phyloP scores from a whole-genome alignment of 2,797 vertebrate species.

The Acanthurus tractus region DNA sequence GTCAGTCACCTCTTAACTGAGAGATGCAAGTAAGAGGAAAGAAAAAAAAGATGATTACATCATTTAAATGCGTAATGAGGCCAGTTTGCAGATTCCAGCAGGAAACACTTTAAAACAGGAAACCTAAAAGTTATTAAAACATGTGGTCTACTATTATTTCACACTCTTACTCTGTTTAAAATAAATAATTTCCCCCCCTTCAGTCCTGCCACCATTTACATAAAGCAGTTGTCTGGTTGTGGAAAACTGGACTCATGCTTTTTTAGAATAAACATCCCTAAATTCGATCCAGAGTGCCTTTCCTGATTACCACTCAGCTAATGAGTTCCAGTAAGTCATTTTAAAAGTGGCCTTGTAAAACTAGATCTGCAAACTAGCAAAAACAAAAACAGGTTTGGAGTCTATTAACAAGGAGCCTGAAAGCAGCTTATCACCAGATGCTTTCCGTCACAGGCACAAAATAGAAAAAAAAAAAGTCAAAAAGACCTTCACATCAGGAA shows the following conservation, averaged over 20 bases:
- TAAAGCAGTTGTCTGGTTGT: conserved; percentile 22
- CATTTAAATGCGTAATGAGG: no score
- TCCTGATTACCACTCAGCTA: conserved; percentile 30
- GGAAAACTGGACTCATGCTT: conserved; percentile 59
- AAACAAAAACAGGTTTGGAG: not conserved
- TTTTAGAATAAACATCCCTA: conserved; percentile 39
- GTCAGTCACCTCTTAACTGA: no score
- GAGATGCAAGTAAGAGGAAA: no score
- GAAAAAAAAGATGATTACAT: no score
- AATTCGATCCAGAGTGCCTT: conserved; percentile 38
- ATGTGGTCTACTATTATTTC: conserved; percentile 5
- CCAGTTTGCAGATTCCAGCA: no score
- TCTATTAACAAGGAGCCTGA: conserved; percentile 8
- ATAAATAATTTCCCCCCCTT: conserved; percentile 25
- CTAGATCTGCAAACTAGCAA: not conserved
- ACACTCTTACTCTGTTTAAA: not conserved
- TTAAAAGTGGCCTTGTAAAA: conserved; percentile 27
- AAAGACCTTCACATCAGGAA: not conserved
- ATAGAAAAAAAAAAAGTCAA: not conserved
- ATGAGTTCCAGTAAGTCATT: conserved; percentile 46
- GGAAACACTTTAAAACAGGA: no score
- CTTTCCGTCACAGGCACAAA: conserved; percentile 19
- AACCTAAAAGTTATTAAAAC: conserved; percentile 18
- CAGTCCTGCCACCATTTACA: conserved; percentile 13
- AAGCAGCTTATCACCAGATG: conserved; percentile 1